These are phyloP conservation scores for Rhodinocichla rosea DNA, from an alignment of 2,113 vertebrate genomes.

Conservation along the genomic window DNA sequence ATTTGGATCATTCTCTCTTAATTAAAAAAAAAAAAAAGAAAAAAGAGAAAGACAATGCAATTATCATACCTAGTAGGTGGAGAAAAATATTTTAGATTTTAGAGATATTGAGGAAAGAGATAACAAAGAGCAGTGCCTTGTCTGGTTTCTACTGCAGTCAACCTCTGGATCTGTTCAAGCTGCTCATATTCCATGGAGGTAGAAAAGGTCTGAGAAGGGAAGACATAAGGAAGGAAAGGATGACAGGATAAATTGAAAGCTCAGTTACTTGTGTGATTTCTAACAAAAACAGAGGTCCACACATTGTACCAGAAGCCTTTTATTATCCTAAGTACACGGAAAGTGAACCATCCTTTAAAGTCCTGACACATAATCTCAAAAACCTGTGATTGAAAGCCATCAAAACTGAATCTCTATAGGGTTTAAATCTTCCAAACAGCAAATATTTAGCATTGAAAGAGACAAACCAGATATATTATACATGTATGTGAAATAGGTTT, in stretches of 20 bases:
- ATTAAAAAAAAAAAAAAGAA: neutral
- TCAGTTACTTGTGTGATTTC: neutral
- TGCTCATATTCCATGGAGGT: neutral
- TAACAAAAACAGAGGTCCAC: neutral
- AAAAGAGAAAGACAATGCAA: rapidly evolving
- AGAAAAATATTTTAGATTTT: neutral
- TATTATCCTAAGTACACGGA: neutral
- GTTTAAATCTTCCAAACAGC: neutral
- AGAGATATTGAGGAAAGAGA: neutral
- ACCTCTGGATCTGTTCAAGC: neutral
- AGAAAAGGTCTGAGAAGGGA: neutral
- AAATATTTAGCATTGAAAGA: neutral
- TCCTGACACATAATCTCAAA: neutral
- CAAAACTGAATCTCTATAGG: neutral
- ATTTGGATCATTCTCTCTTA: neutral
- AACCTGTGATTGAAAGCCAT: neutral
- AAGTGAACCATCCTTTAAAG: neutral
- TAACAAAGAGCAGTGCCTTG: neutral
- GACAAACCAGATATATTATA: neutral
- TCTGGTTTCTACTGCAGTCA: neutral
- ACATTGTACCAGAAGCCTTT: neutral
- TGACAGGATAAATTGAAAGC: neutral
- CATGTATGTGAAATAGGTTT: neutral
- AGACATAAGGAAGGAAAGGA: neutral
- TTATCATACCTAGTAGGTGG: neutral